A percentile compares a stretch with the other conserved stretches of the same genome.
Evolutionary conservation across 2,888 invertebrate species (phyloP).

Genomic region (Notodonta dromedarius): DNA sequence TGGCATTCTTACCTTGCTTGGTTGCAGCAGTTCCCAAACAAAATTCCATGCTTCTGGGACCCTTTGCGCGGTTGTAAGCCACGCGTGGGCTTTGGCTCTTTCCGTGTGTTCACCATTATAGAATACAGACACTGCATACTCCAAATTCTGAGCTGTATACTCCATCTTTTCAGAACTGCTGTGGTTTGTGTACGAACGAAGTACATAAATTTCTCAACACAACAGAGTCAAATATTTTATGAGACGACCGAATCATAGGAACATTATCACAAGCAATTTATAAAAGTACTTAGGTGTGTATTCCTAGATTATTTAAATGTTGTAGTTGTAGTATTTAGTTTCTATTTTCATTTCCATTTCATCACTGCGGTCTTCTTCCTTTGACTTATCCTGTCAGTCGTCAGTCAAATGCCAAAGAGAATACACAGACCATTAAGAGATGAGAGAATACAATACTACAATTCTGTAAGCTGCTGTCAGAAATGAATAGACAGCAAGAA

Average conservation of each 20-base stretch:
- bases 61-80: conserved; percentile 93
- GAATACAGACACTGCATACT: conserved; percentile 88
- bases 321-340: no score
- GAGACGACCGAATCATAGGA: neutral
- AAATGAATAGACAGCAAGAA: no score
- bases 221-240: neutral
- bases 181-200: neutral
- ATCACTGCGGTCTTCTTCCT: no score
- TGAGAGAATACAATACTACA: no score
- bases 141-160: conserved; percentile 86
- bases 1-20: conserved; percentile 88
- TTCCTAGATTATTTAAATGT: neutral
- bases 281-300: neutral
- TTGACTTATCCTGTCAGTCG: no score
- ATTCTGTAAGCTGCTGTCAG: no score
- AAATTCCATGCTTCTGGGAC: conserved; percentile 96
- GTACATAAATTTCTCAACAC: neutral
- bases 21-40: conserved; percentile 94
- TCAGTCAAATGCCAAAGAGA: no score
- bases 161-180: conserved; percentile 73
- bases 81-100: conserved; percentile 91
- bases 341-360: no score
- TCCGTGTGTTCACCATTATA: conserved; percentile 85
- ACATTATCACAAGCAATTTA: neutral
- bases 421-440: no score